Evolutionary conservation across 2,113 vertebrate species (phyloP).

Genomic region (Prietella phreatophila): DNA sequence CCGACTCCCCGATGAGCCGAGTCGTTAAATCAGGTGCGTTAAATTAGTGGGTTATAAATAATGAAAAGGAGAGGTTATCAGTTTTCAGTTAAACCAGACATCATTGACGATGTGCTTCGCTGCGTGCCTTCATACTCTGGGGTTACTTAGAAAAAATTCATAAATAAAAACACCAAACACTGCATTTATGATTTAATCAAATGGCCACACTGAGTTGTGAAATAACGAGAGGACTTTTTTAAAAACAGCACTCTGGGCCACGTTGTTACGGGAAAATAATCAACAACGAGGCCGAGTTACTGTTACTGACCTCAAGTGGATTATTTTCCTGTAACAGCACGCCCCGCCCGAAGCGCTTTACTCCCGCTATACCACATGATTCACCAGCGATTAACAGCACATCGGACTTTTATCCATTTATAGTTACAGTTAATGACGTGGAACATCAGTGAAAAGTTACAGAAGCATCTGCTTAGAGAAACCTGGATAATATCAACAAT

Average conservation of each 20-base stretch:
- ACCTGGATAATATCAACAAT: neutral
- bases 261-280: neutral
- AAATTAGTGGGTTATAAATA: neutral
- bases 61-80: neutral
- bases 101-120: neutral
- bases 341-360: neutral
- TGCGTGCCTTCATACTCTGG: neutral
- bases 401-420: too few species aligned
- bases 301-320: neutral
- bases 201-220: neutral
- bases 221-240: neutral
- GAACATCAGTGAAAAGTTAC: too few species aligned
- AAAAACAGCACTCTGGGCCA: neutral
- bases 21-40: neutral
- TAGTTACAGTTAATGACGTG: too few species aligned
- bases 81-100: neutral
- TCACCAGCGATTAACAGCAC: neutral
- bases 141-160: neutral
- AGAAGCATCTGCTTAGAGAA: too few species aligned
- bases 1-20: neutral
- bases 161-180: neutral
- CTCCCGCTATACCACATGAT: neutral
- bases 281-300: neutral
- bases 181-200: neutral
- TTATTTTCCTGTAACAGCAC: neutral